Evolutionary conservation across 30 jellyfish, hydroid and myxozoan genomes (phyloP), one percentile per base, ranked within the genome.

Genomic region (Mastigias papua): DNA sequence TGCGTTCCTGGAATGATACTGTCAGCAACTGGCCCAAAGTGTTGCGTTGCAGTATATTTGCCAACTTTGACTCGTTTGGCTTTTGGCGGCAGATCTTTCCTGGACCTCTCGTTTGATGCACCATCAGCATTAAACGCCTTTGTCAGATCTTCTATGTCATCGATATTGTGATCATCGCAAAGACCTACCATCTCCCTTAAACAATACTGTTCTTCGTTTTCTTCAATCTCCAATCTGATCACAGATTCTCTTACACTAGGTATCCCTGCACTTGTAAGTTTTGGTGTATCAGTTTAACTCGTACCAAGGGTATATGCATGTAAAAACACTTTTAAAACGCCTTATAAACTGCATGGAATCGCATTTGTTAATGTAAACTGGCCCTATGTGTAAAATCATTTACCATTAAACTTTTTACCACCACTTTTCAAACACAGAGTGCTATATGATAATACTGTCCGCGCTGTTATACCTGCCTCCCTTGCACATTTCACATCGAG

Each of bases 1-100:
- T 93, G 97, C 68, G 98, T 88, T 29, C 98, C 97, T 8, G 98
- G 98, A 28, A 93, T 92, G 22, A 92, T 69, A 63, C 98, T 92
- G 46, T 92, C 98, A 7, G 95, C 97, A 9, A 26, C 35, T 23
- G 97, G 95, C 19, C 46, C 48, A 11, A 21, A 0, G n/a, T 54
- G 66, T 26, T 54, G 76, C 31, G 2, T 10, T 27, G 7, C 1
- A 0, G 51, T 17, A 17, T 25, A 25, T 0, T 8, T 10, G 4
- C 0, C 29, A 33, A 60, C 54, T 48, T 58, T 33, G 7, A 34
- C 51, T 49, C 80, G 29, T 34, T 35, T 74, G 16, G 80, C 81
- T 57, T 60, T 82, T 21, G 92, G 92, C 8, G 92, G 92, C 10
- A 82, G 34, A 32, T 82, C 86, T 51, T 32, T 69, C 34, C 51